Conservation (phyloP, 1,140 invertebrate genomes). For the Leptinotarsa texana region DNA sequence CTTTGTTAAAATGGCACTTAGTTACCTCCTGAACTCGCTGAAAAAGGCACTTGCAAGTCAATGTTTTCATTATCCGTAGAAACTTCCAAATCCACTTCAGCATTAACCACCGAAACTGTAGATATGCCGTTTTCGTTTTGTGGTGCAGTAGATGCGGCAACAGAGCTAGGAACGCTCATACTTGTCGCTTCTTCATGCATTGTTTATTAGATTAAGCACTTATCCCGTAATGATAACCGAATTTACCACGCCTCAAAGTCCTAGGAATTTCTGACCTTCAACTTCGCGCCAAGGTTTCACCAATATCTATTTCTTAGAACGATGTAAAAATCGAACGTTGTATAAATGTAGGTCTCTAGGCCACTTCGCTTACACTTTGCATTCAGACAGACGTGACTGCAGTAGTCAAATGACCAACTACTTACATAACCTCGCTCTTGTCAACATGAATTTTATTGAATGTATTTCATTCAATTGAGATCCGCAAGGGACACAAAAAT, state of each 20-base stretch:
- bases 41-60: slow-evolving; percentile 55
- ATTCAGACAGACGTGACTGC: slow-evolving; percentile 56
- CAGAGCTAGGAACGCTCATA: slow-evolving; percentile 57
- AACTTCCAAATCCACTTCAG: slow-evolving; percentile 51
- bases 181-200: slow-evolving; percentile 58
- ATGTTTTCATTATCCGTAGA: slow-evolving; percentile 51
- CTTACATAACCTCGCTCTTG: slow-evolving; percentile 25
- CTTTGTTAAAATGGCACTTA: slow-evolving; percentile 22
- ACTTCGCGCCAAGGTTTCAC: slow-evolving; percentile 54
- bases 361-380: slow-evolving; percentile 71
- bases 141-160: slow-evolving; percentile 56
- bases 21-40: slow-evolving; percentile 51
- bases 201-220: slow-evolving; percentile 53
- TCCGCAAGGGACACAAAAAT: neutral
- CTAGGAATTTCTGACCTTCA: slow-evolving; percentile 56
- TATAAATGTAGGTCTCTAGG: slow-evolving; percentile 72
- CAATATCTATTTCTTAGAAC: slow-evolving; percentile 54
- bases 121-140: slow-evolving; percentile 48
- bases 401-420: slow-evolving; percentile 31
- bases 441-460: too few relatives aligned
- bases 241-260: slow-evolving; percentile 51
- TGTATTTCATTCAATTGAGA: too few relatives aligned
- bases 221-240: slow-evolving; percentile 51
- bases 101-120: slow-evolving; percentile 45
- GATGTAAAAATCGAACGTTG: slow-evolving; percentile 62